A percentile compares a stretch with the other conserved stretches of the same genome.
phyloP scores from a whole-genome alignment of 2,888 invertebrate genomes.

The Calliphora vomitoria region DNA sequence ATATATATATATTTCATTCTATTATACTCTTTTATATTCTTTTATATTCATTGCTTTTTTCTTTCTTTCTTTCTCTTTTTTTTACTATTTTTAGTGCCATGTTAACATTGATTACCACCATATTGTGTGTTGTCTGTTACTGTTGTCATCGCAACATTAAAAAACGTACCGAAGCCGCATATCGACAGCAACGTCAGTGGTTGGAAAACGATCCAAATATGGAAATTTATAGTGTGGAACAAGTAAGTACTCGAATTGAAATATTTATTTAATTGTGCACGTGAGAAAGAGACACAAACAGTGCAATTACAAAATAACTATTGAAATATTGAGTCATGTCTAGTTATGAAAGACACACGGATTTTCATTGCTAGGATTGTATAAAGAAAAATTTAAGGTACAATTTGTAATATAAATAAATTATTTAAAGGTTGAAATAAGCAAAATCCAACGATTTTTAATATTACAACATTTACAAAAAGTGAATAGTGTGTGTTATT shows the following conservation, averaged over 20 bases:
- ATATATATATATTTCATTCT: background rate
- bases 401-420: too few species aligned
- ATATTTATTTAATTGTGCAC: too few species aligned
- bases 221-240: conserved; percentile 85
- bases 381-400: too few species aligned
- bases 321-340: too few species aligned
- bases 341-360: too few species aligned
- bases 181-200: conserved; percentile 84
- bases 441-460: too few species aligned
- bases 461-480: too few species aligned
- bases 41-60: conserved; percentile 28
- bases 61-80: conserved; percentile 67
- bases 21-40: conserved; percentile 11
- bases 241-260: conserved; percentile 79
- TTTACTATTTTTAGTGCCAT: conserved; percentile 87
- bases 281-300: too few species aligned
- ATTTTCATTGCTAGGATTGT: too few species aligned
- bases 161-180: conserved; percentile 84
- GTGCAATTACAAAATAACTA: too few species aligned
- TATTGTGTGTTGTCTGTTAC: conserved; percentile 91
- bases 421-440: too few species aligned
- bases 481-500: too few species aligned
- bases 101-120: conserved; percentile 90
- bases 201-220: conserved; percentile 84
- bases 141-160: conserved; percentile 86